Percentiles rank a stretch among this genome's conserved stretches.
Conservation (phyloP, 2,797 vertebrate genomes). For the Myotis findleyi region DNA sequence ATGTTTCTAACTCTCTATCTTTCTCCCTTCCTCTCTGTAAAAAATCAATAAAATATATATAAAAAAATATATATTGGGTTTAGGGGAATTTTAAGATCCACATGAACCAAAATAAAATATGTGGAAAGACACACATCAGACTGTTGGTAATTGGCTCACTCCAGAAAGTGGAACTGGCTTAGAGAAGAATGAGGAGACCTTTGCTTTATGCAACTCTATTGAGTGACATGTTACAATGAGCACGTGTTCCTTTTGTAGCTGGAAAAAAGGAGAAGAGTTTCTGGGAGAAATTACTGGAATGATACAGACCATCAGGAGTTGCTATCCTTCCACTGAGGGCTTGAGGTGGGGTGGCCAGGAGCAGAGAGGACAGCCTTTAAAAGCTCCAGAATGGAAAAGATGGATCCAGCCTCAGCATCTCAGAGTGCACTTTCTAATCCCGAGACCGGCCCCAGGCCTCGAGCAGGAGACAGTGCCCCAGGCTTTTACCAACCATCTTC, state of each 20-base stretch:
- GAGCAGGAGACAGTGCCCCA: not conserved
- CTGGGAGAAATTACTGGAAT: not conserved
- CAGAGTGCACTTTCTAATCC: accelerated
- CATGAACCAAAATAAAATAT: not conserved
- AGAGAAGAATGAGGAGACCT: not conserved
- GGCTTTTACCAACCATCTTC: not conserved
- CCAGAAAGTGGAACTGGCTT: accelerated
- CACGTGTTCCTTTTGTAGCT: not conserved
- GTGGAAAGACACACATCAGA: not conserved
- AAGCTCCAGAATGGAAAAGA: not conserved
- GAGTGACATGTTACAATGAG: not conserved
- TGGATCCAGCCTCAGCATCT: not conserved
- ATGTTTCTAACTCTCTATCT: too few relatives aligned
- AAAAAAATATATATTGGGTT: not conserved
- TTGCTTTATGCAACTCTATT: not conserved
- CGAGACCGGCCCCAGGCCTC: not conserved
- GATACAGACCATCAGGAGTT: not conserved
- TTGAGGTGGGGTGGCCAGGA: not conserved
- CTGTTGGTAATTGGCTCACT: not conserved
- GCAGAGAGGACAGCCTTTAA: not conserved
- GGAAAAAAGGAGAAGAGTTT: not conserved
- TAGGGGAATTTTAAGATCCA: not conserved
- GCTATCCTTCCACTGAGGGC: not conserved
- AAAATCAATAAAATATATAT: too few relatives aligned
- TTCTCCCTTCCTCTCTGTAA: too few relatives aligned